Base-by-base conservation (phyloP, 1,140 invertebrate species). In the Pseudomyrmex sp. region DNA sequence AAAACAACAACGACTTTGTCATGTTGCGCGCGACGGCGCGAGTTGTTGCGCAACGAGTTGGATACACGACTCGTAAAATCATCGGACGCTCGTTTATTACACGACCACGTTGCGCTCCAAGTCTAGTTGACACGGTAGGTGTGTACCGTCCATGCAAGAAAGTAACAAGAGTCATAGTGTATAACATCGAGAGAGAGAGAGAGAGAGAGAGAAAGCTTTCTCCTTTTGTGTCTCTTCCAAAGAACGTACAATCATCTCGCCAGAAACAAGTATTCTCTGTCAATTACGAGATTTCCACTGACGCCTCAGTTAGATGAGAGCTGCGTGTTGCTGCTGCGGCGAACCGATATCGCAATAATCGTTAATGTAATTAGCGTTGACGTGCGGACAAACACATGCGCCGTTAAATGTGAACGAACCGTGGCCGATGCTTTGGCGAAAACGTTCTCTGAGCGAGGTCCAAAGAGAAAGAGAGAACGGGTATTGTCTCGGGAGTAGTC, bases 71-170 rank as follows among this genome's bases (percentile, higher is more conserved):
- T 74, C 13, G 50, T 58, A 44, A 66, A 79, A 69, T 70, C 54
- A 56, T 26, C 75, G 9, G 13, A 15, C n/a, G 66, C 66, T 70
- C 44, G 44, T 80, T 80, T 80, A 35, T 80, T 80, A 35, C 76
- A 59, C 66, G 66, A n/a, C 54, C 59, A 66, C 9, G 18, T n/a
- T 23, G 59, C 35, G 26, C 26, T 26, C 26, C 26, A n/a, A 48
- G 35, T 12, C 35, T 44, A 44, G 48, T 46, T 59, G 13, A 15
- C 26, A 76, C 12, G 5, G 46, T 76, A 20, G n/a, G 35, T 48
- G 46, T 44, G 56, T 8, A 10, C 48, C 48, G 65, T 79, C 10
- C 15, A 4, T 70, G 66, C 66, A 50, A 61, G 56, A 70, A 70
- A 72, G 23, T 48, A 70, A 80, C 15, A 80, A 9, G 35, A 35